phyloP scores from a whole-genome alignment of 2,797 vertebrate species.

The Australoheros facetus region DNA sequence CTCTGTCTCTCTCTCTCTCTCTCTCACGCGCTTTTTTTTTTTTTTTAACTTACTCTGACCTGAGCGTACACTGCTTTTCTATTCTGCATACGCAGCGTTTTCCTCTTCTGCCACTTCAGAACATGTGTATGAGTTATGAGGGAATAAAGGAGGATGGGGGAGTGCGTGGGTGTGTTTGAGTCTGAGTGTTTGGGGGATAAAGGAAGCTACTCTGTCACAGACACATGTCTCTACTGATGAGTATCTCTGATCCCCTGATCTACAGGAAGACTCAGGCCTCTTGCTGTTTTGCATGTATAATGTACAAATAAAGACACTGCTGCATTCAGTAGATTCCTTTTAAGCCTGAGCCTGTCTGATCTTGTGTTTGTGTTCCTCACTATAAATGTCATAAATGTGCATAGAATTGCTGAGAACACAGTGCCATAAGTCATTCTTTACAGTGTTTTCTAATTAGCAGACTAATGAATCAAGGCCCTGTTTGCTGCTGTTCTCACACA shows the following conservation, averaged over 20 bases:
- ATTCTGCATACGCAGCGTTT: conserved; percentile 74
- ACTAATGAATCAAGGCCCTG: conserved; percentile 57
- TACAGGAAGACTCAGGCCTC: conserved; percentile 16
- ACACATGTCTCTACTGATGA: conserved; percentile 58
- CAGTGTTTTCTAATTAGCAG: conserved; percentile 66
- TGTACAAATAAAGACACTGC: conserved; percentile 9
- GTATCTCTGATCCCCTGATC: conserved; percentile 46
- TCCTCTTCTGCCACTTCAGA: conserved; percentile 45
- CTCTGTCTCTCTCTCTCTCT: conserved; percentile 21
- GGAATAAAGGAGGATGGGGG: conserved; percentile 25
- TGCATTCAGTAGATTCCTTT: neutral
- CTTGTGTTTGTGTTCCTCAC: neutral
- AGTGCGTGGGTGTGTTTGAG: conserved; percentile 10
- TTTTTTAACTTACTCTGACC: conserved; percentile 52
- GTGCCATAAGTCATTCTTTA: conserved; percentile 45
- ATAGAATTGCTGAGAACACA: conserved; percentile 15
- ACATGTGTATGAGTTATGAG: conserved; percentile 67
- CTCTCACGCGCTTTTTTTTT: too few species aligned
- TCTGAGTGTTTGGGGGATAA: conserved; percentile 36
- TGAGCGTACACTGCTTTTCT: conserved; percentile 42
- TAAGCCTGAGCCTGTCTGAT: conserved; percentile 17
- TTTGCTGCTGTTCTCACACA: conserved; percentile 44
- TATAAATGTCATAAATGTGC: conserved; percentile 38
- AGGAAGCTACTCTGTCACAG: conserved; percentile 51
- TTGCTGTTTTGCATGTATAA: conserved; percentile 44